Conservation (phyloP, 2,113 vertebrate genomes). For the Stictonetta naevosa region DNA sequence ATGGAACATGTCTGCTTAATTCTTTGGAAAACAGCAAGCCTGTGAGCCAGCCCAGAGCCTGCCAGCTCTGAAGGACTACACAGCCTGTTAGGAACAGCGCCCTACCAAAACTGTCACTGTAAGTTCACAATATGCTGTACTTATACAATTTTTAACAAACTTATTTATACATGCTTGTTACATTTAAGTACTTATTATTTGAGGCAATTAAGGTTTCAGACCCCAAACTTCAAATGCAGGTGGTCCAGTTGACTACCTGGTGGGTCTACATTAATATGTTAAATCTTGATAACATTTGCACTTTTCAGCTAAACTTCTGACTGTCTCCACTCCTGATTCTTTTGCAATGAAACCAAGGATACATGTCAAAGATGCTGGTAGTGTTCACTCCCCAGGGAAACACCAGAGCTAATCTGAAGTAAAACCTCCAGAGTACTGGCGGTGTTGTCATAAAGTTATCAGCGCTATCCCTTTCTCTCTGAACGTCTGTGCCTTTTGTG, state of each 20-base stretch:
- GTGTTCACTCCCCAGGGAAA: neutral
- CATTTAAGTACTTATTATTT: neutral
- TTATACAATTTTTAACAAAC: neutral
- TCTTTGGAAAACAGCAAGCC: neutral
- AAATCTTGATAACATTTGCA: neutral
- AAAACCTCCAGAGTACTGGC: neutral
- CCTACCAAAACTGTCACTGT: neutral
- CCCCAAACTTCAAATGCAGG: neutral
- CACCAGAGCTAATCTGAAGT: neutral
- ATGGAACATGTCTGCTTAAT: neutral
- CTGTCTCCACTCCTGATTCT: neutral
- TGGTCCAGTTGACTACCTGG: neutral
- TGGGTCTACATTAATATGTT: neutral
- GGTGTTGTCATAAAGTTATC: neutral
- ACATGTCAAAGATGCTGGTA: neutral
- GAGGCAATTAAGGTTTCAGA: neutral
- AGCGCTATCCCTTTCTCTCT: neutral
- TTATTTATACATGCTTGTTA: neutral
- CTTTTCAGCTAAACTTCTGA: neutral
- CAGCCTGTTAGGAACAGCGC: neutral
- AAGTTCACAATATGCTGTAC: neutral
- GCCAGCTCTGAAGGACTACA: neutral
- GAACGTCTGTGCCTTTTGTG: neutral
- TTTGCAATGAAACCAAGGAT: neutral
- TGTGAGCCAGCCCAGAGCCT: neutral